Base-by-base conservation (phyloP, 2,113 vertebrate species). In the Natator depressus region DNA sequence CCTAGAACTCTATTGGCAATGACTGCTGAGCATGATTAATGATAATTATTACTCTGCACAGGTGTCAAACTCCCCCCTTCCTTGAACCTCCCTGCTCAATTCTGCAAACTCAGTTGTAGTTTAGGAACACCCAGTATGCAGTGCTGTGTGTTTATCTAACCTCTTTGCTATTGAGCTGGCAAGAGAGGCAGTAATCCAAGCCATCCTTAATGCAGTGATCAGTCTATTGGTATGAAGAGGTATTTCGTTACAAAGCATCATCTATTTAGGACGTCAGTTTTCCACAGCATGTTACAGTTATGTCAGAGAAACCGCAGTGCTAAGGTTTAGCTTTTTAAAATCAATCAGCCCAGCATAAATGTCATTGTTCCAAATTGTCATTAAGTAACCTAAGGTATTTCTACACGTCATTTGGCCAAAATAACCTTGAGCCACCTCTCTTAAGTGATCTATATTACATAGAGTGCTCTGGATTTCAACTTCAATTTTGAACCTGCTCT, bases 1-100 rank as follows among this genome's bases (percentile, higher is more conserved):
- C 35, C 47, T 25, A 79, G 94, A 95, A 3, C 1, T 91, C 89
- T 94, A 86, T 89, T 89, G 75, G 88, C 83, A 97, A 93, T 95
- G 97, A 91, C 80, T 86, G 62, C 91, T 94, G 95, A 95, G 80
- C 75, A 3, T 82, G 95, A 94, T 95, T 96, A 95, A 96, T 95
- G 83, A 16, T 89, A 91, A 90, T 80, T 91, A 19, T 93, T 93
- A 91, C 89, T 96, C 96, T 93, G 59, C 90, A 93, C 72, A 96
- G 91, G 85, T 97, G 93, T 97, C 94, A 96, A 85, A 53, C 94
- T 87, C 93, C 19, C 88, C 91, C 50, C 31, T 93, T 93, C 95
- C 82, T 89, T 97, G 88, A 93, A 85, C 84, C 94, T 96, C 92
- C 38, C 91, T 88, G 91, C 89, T 90, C 79, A 42, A 95, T 95